Percentiles rank a stretch among this genome's conserved stretches.
These are phyloP conservation scores for Knipowitschia caucasica DNA, from an alignment of 2,797 vertebrate genomes.

Conservation along the genomic window DNA sequence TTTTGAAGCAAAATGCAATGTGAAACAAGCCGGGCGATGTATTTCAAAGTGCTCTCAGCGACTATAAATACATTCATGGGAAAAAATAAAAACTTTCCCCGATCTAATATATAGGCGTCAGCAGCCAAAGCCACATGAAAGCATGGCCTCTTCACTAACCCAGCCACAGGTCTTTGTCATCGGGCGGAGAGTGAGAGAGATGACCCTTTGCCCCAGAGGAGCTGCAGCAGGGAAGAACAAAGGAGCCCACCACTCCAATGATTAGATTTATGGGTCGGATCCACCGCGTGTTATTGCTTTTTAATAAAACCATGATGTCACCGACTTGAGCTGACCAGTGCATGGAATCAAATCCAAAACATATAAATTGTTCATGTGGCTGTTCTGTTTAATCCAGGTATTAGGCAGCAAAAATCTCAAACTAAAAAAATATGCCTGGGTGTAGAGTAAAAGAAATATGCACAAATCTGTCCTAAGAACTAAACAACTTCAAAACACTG, in stretches of 20 bases:
- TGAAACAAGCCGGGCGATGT: too few species aligned
- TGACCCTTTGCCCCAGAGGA: not conserved
- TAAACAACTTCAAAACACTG: too few species aligned
- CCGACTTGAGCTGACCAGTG: not conserved
- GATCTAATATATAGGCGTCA: not conserved
- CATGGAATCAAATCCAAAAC: not conserved
- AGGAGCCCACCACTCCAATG: not conserved
- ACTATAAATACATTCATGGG: too few species aligned
- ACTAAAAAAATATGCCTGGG: not conserved
- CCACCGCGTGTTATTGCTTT: slow-evolving; percentile 12
- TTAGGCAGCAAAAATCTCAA: not conserved
- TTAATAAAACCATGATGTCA: slow-evolving; percentile 11
- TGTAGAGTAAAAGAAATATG: too few species aligned
- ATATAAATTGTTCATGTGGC: not conserved
- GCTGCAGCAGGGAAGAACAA: slow-evolving; percentile 6
- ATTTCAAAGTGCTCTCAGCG: too few species aligned
- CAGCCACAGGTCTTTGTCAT: slow-evolving; percentile 7
- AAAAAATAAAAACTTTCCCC: not conserved
- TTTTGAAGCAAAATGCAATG: too few species aligned
- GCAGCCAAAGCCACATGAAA: not conserved
- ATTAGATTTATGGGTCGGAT: slow-evolving; percentile 11
- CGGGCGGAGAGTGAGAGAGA: not conserved
- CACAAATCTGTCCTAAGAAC: too few species aligned
- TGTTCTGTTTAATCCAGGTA: not conserved
- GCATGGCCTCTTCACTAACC: not conserved